A percentile compares a stretch with the other conserved stretches of the same genome.
Evolutionary conservation across 2,113 vertebrate species (phyloP).

Genomic region (Bufo gargarizans): DNA sequence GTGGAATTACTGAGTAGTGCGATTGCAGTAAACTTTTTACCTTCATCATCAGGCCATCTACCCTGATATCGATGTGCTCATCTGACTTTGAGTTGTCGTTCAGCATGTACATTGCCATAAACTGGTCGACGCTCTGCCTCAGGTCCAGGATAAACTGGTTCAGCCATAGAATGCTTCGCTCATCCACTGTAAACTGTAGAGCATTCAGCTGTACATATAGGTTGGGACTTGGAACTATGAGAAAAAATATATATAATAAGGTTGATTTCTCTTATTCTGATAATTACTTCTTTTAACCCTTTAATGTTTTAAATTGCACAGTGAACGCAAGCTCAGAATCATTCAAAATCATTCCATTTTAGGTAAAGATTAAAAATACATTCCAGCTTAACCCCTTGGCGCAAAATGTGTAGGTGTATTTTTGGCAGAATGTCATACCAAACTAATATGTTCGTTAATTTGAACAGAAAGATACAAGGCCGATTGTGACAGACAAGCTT

Average conservation of each 20-base stretch:
- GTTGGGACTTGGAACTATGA: conserved; percentile 91
- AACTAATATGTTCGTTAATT: too few species aligned
- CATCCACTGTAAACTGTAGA: conserved; percentile 92
- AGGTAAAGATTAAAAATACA: too few species aligned
- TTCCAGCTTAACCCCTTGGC: too few species aligned
- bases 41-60: conserved; percentile 98
- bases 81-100: conserved; percentile 92
- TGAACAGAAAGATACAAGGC: too few species aligned
- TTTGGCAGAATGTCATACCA: too few species aligned
- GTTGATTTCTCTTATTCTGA: too few species aligned
- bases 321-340: too few species aligned
- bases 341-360: too few species aligned
- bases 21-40: conserved; percentile 66
- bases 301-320: too few species aligned
- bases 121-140: conserved; percentile 94
- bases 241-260: conserved; percentile 51
- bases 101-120: conserved; percentile 97
- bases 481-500: too few species aligned
- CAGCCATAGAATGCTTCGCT: conserved; percentile 94
- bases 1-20: conserved; percentile 38
- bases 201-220: conserved; percentile 95
- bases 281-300: too few species aligned
- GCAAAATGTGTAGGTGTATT: too few species aligned
- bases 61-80: conserved; percentile 91
- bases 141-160: conserved; percentile 96